Base-by-base conservation (phyloP, 2,797 vertebrate species). In the Acanthurus lineatus region DNA sequence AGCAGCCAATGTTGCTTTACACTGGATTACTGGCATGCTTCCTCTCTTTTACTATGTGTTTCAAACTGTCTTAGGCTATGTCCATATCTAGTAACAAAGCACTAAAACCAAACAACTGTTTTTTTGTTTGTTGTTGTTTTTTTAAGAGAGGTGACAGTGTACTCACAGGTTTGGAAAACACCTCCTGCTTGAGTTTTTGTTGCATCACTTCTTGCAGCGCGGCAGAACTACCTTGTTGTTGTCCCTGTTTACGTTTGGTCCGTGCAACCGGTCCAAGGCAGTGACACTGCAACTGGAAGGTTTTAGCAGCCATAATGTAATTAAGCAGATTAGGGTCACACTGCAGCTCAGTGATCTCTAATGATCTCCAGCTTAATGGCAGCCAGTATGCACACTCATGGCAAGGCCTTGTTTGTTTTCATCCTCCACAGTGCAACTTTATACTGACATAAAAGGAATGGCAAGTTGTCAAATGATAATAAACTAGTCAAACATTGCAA, bases 251-350 rank as follows among this genome's bases (percentile, higher is more conserved):
- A 28, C 56, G 16, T 54, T 66, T 63, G 57, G 44, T 80, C 22
- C 0, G 10, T 66, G 77, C 45, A 62, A 69, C 62, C 63, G 76
- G 52, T 58, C 64, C n/a, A 67, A 69, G 54, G 69, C 69, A 32
- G n/a, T 75, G 81, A 79, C 79, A 45, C 49, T 76, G 84, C 60
- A 73, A 66, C 49, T 67, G 42, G 79, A 81, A 81, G 91, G 87
- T 87, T 84, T 95, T 92, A 96, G 88, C 71, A 82, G 87, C 54
- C 82, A 48, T 89, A 93, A 92, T 92, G 90, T 92, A 69, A 93
- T 93, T 94, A 94, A 76, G 76, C 79, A 89, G 95, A 96, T 96
- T 97, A 94, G 82, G 91, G 93, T 94, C 94, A 95, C 65, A 38
- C 64, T 69, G 90, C 84, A 91, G 78, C 54, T 77, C 81, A 49